Base-by-base conservation (phyloP, 2,888 invertebrate genomes). In the Acrocyrtus sp. region DNA sequence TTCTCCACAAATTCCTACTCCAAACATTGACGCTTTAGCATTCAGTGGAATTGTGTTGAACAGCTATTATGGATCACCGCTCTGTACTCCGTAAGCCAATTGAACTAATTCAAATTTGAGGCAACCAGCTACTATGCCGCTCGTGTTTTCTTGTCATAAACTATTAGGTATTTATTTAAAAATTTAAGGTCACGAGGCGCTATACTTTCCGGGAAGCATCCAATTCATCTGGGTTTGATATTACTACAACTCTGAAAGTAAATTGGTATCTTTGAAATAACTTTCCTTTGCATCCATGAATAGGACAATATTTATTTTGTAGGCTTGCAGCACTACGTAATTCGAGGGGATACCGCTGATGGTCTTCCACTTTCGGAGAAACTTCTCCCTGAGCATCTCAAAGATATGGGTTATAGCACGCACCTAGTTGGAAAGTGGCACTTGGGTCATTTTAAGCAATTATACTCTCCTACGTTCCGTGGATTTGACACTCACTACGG, bases 371-470 rank as follows among this genome's bases (percentile, higher is more conserved):
- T 90, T 2, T 85, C 88, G 43, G 89, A 90, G 75, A 90, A 88
- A 72, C 84, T 93, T 1, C 84, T 95, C 79, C 92, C 95, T 0
- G 87, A 92, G 84, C 88, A 90, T 75, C 86, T 93, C 62, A 85
- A 84, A 77, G 84, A 86, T 19, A 83, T 87, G 4, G 94, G 93
- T 0, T 96, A 96, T 84, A 84, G 86, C 5, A 94, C 94, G 0
- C 91, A 93, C 83, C 87, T 94, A 27, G 88, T 96, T 10, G 96
- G 96, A 22, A 96, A 96, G 86, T 96, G 96, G 96, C 86, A 86
- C 53, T 53, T 73, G 19, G 73, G 96, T 1, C 93, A 90, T 86
- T 90, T 89, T 76, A 86, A 87, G 63, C 86, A 87, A 61, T 89
- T 89, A 79, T 93, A 89, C 83, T 88, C 92, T 1, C 94, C 94